These are phyloP conservation scores for Cistogaster globosa DNA, from an alignment of 2,888 invertebrate genomes.

Conservation along the genomic window DNA sequence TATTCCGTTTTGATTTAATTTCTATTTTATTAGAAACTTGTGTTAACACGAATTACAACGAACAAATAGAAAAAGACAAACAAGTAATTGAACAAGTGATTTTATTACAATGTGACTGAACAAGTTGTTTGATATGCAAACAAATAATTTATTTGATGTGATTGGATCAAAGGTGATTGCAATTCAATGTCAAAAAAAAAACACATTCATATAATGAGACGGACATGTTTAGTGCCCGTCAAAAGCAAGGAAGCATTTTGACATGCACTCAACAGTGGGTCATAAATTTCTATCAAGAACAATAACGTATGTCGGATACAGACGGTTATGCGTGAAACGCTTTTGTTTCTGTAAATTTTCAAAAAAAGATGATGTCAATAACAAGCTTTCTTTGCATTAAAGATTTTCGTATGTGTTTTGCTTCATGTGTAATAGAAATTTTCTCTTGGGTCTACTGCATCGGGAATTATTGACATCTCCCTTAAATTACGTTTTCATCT, in stretches of 20 bases:
- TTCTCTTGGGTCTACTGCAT: no score
- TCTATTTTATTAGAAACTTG: constrained; percentile 34
- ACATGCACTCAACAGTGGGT: no score
- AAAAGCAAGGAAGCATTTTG: background rate
- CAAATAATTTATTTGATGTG: constrained; percentile 58
- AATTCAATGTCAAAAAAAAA: background rate
- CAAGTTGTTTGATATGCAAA: constrained; percentile 64
- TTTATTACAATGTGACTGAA: constrained; percentile 62
- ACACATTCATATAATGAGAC: constrained; percentile 5
- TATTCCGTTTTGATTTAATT: constrained; percentile 20
- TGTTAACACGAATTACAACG: constrained; percentile 24
- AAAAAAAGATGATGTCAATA: no score
- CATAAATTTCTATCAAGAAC: no score
- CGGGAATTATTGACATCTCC: no score
- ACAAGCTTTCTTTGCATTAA: no score
- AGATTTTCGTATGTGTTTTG: no score
- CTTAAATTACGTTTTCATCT: no score
- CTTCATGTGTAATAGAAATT: no score
- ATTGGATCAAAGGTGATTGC: constrained; percentile 39
- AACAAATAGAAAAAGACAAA: constrained; percentile 22
- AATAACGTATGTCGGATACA: no score
- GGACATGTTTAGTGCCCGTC: background rate
- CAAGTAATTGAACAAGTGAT: constrained; percentile 54
- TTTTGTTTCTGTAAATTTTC: no score
- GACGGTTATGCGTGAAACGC: no score